Evolutionary conservation across 2,113 vertebrate genomes (phyloP), one percentile per base, ranked within the genome.

Genomic region (Poecilia latipinna): DNA sequence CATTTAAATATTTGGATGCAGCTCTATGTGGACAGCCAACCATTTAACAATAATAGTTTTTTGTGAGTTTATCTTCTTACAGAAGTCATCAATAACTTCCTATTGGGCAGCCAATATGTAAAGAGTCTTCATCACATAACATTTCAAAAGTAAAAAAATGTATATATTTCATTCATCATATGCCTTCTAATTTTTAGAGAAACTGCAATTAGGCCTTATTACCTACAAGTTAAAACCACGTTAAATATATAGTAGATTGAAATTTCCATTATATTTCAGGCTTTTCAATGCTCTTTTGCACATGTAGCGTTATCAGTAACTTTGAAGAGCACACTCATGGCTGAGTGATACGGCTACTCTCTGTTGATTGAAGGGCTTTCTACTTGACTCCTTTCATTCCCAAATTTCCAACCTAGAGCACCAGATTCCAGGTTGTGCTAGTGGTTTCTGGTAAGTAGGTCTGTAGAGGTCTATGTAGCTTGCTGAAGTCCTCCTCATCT

Each of bases 401-500:
- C 63, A 75, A 77, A 79, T 77, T 76, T 64, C 57, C 65, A 77
- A 48, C 8, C 22, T 7, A 1, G 11, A n/a, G 26, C 37, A 29
- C 79, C 35, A 61, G n/a, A 66, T 86, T 80, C 39, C 72, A 61
- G 72, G 2, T 32, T 74, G 48, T 31, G 3, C 62, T 78, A 62
- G 29, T 51, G 39, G 75, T 74, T 80, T 77, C 68, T 75, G 39
- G 68, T 76, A 37, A 65, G 39, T 68, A 10, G 5, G 4, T 72
- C 69, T 77, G 8, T 68, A n/a, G 74, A 78, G 65, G 80, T 81
- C 70, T 24, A 44, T 72, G 51, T 3, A 61, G 32, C 69, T 82
- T 63, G 54, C 65, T 79, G 64, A 75, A 54, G 28, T 48, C 61
- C 22, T 60, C 62, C 32, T 63, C 19, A 19, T 65, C 54, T 60